Evolutionary conservation across 2,888 invertebrate genomes (phyloP).

Genomic region (Sceliomorpha sp.): DNA sequence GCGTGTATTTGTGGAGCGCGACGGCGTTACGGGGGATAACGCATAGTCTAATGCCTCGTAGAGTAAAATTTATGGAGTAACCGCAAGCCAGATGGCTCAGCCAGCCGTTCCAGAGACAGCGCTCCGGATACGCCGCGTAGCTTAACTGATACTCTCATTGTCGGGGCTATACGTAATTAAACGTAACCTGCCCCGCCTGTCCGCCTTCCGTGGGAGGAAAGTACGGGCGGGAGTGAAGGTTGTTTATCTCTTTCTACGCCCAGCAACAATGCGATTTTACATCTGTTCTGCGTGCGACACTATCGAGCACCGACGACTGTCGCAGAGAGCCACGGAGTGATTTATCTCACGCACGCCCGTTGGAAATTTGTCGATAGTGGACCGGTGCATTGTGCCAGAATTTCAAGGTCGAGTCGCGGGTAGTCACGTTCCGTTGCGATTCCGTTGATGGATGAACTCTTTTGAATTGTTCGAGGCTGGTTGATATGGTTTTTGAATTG

Average conservation of each 20-base stretch:
- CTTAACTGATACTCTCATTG: conserved; percentile 57
- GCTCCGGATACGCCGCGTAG: conserved; percentile 50
- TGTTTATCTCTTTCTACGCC: conserved; percentile 29
- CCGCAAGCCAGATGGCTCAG: conserved; percentile 58
- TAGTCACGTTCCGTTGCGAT: too few species aligned
- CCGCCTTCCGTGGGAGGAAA: conserved; percentile 27
- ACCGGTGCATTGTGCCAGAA: too few species aligned
- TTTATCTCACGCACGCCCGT: too few species aligned
- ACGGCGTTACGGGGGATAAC: conserved; percentile 33
- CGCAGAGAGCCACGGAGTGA: too few species aligned
- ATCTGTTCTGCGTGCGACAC: too few species aligned
- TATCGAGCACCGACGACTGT: too few species aligned
- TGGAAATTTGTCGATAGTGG: too few species aligned
- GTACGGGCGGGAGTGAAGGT: conserved; percentile 21
- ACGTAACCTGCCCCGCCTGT: conserved; percentile 34
- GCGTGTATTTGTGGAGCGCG: conserved; percentile 18
- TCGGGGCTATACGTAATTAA: conserved; percentile 54
- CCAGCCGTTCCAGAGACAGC: conserved; percentile 51
- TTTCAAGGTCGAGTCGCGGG: too few species aligned
- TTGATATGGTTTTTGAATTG: too few species aligned
- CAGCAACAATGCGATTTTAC: conserved; percentile 21
- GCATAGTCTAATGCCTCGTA: conserved; percentile 56
- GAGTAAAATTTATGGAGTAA: conserved; percentile 60
- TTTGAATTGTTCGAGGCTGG: too few species aligned
- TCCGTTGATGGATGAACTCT: too few species aligned